These are phyloP conservation scores for Tragulus kanchil DNA, from an alignment of 2,113 vertebrate species.

Conservation along the genomic window DNA sequence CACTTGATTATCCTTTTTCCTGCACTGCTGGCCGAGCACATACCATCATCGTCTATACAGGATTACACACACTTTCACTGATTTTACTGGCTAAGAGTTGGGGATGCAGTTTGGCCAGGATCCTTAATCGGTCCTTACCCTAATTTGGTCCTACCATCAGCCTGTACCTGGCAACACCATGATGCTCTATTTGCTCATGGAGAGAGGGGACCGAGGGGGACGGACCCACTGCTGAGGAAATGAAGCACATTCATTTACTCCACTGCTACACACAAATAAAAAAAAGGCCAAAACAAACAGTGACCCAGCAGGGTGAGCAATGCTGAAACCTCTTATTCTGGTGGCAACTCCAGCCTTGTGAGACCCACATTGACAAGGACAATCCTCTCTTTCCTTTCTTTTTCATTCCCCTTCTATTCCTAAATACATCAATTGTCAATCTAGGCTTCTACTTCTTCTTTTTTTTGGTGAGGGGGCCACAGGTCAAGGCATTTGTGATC, in stretches of 20 bases:
- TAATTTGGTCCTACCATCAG: constrained; percentile 77
- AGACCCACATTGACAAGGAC: not conserved
- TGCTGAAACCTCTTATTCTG: not conserved
- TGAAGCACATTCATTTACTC: constrained; percentile 69
- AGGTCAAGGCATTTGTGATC: not conserved
- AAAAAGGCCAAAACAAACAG: constrained; percentile 76
- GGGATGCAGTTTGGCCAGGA: constrained; percentile 48
- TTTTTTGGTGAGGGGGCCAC: no score
- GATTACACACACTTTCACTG: constrained; percentile 70
- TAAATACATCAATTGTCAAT: not conserved
- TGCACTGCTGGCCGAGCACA: constrained; percentile 32
- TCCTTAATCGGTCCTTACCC: constrained; percentile 50
- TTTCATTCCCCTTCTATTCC: not conserved
- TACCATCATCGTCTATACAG: constrained; percentile 40
- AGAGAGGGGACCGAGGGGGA: constrained; percentile 49
- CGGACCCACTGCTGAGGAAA: constrained; percentile 68
- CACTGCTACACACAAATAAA: not conserved
- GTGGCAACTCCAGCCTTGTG: not conserved
- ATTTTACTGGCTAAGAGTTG: constrained; percentile 34
- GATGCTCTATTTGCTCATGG: constrained; percentile 55
- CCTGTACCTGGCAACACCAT: constrained; percentile 69
- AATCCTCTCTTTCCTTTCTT: not conserved
- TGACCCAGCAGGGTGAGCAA: not conserved
- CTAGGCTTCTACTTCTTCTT: not conserved
- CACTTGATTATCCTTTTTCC: constrained; percentile 77